phyloP scores from a whole-genome alignment of 35 echinoderm and acorn worm genomes.

The Lytechinus variegatus region DNA sequence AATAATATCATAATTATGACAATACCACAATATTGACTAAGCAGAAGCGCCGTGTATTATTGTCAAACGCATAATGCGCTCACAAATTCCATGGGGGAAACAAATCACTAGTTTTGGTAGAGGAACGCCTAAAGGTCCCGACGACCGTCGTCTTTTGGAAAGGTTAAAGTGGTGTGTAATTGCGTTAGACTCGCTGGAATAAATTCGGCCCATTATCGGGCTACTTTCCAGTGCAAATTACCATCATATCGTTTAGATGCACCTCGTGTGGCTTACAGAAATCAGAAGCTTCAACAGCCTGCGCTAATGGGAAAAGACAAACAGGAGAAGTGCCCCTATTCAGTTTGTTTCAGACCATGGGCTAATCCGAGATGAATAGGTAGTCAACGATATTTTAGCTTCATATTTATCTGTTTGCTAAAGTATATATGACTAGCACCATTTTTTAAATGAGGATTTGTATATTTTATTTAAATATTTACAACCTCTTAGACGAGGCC shows the following conservation, averaged over 20 bases:
- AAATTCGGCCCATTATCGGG: neutral
- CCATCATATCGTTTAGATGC: neutral
- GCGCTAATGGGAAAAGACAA: neutral
- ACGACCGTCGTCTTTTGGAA: neutral
- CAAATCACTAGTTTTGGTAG: neutral
- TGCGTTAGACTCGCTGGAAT: neutral
- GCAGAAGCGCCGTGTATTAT: neutral
- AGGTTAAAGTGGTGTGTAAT: slow-evolving; percentile 5
- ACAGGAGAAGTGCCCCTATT: neutral
- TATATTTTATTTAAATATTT: neutral
- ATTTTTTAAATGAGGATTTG: neutral
- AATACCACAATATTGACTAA: neutral
- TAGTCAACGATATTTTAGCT: neutral
- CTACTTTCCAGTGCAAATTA: neutral
- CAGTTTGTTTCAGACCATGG: neutral
- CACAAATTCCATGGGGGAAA: neutral
- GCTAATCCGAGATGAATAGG: neutral
- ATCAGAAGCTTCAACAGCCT: neutral
- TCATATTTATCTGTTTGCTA: slow-evolving; percentile 1
- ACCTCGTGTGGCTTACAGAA: neutral
- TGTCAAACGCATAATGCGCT: neutral
- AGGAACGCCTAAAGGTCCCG: neutral
- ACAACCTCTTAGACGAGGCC: neutral
- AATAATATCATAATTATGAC: neutral
- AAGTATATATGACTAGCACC: neutral